phyloP scores from a whole-genome alignment of 2,888 invertebrate genomes.

The Margaritifera margaritifera region DNA sequence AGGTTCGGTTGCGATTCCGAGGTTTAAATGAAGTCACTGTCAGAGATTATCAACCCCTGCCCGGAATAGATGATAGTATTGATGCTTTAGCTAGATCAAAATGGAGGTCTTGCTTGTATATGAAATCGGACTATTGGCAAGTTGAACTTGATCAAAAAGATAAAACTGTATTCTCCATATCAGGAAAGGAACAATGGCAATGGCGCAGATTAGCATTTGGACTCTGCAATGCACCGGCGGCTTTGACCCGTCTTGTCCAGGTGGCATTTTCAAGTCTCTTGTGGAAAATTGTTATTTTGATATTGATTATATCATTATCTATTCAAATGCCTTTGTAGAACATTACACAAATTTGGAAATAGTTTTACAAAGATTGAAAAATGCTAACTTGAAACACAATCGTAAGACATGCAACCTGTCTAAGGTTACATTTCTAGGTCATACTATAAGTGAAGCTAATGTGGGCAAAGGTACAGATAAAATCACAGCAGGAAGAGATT shows the following conservation, averaged over 20 bases:
- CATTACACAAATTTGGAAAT: constrained; percentile 18
- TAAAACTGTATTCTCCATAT: constrained; percentile 18
- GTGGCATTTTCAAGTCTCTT: constrained; percentile 17
- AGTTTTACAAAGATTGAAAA: constrained; percentile 20
- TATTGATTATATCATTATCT: constrained; percentile 27
- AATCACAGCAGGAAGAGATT: constrained; percentile 14
- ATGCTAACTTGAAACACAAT: constrained; percentile 18
- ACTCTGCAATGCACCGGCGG: constrained; percentile 21
- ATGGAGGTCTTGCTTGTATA: too few relatives aligned
- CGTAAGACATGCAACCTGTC: constrained; percentile 9
- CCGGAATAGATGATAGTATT: constrained; percentile 29
- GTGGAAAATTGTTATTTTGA: constrained; percentile 20
- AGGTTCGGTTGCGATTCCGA: constrained; percentile 26
- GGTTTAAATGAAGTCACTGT: constrained; percentile 16
- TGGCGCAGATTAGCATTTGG: constrained; percentile 26
- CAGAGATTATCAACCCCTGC: constrained; percentile 27
- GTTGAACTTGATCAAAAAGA: constrained; percentile 12
- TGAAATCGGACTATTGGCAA: constrained; percentile 32
- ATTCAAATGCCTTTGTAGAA: constrained; percentile 21
- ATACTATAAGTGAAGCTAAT: constrained; percentile 15
- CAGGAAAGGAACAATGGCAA: constrained; percentile 16
- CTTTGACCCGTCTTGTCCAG: constrained; percentile 29
- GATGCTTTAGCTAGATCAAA: constrained; percentile 19
- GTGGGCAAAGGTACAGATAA: constrained; percentile 16
- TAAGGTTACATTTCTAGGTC: constrained; percentile 15